phyloP scores from a whole-genome alignment of 2,797 vertebrate genomes.

The Nothura maculosa region DNA sequence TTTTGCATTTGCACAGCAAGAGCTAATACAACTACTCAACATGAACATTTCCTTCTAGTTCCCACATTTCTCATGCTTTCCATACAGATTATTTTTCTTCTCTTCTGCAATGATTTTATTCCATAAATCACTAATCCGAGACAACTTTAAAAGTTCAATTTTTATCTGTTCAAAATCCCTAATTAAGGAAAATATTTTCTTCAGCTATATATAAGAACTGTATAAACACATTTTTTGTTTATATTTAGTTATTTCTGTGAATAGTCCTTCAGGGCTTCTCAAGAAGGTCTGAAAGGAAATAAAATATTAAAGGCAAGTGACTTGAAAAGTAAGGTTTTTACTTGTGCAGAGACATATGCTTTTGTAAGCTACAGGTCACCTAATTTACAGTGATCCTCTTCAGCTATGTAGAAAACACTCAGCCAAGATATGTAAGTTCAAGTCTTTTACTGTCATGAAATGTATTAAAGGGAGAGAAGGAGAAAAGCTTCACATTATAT shows the following conservation, averaged over 20 bases:
- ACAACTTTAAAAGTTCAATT: background rate
- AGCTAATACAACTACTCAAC: background rate
- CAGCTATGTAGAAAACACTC: background rate
- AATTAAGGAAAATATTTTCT: background rate
- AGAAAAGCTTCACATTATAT: background rate
- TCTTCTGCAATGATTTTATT: background rate
- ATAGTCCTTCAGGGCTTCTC: background rate
- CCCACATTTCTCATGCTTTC: background rate
- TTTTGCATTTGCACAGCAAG: background rate
- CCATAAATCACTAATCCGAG: background rate
- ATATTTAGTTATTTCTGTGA: background rate
- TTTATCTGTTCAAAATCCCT: background rate
- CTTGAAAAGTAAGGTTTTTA: background rate
- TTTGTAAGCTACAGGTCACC: background rate
- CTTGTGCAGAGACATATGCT: background rate
- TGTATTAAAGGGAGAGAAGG: background rate
- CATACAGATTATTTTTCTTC: background rate
- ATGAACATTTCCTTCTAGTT: background rate
- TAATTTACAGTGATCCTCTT: background rate
- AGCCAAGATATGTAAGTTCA: background rate
- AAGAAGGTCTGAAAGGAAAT: background rate
- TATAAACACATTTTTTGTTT: background rate
- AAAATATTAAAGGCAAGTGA: background rate
- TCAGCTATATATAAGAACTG: background rate
- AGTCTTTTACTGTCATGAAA: background rate